Base-by-base conservation (phyloP, 2,113 vertebrate genomes). In the Daboia siamensis region DNA sequence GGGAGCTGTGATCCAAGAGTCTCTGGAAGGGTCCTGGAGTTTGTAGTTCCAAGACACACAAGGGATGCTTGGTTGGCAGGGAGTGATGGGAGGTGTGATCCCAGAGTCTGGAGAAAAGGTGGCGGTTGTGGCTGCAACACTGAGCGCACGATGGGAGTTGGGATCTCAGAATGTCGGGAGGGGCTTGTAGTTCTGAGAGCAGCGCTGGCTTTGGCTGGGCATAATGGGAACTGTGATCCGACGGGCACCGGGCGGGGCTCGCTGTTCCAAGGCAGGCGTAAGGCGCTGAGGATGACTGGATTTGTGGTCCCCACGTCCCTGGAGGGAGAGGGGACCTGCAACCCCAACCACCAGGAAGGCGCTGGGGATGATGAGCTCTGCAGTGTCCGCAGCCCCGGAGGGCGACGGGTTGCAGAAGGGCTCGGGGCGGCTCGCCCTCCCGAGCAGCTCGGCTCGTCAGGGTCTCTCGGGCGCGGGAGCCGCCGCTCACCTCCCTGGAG, bases 401-500 rank as follows among this genome's bases (percentile, higher is more conserved):
- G 33, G 17, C 33, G 17, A 44, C 74, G 20, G 5, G 74, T 44
- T 21, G 74, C 33, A 20, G 33, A 80, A 23, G 33, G 33, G 17
- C 33, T 9, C 7, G 74, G 33, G 17, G 33, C 1, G 74, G 33
- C 17, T 80, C 33, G 17, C 17, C 33, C 74, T 80, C 74, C 33
- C 17, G 21, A 80, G 74, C 74, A 44, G 7, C 17, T 21, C 74
- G 29, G 6, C 9, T 6, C 29, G 46, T 6, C 11, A 4, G 23
- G 88, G 20, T 17, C 17, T 9, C 15, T 69, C 13, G 85, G 59
- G 6, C 6, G 52, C 4, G n/a, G 48, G 0, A 1, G 7, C 24
- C 55, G 29, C 51, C 21, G 90, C 91, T 94, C 52, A 91, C 91
- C 93, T 86, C 85, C 87, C 74, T 86, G 90, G 85, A 69, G 1